These are phyloP conservation scores for Operophtera brumata DNA, from an alignment of 2,888 invertebrate genomes.

Conservation along the genomic window DNA sequence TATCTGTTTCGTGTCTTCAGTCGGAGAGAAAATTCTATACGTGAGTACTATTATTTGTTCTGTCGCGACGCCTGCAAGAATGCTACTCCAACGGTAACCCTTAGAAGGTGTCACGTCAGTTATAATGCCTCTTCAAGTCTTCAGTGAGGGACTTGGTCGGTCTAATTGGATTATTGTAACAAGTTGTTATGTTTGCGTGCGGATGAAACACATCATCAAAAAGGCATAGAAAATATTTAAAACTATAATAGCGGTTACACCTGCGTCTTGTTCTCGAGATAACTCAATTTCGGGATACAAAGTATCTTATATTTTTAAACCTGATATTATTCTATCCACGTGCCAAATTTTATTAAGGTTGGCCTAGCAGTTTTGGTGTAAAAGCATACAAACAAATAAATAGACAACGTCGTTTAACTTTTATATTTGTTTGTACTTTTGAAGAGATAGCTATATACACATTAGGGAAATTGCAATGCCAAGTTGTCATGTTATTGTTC, in stretches of 20 bases:
- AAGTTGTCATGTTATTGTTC: neutral
- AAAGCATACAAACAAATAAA: too few relatives aligned
- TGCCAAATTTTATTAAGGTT: too few relatives aligned
- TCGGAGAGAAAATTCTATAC: neutral
- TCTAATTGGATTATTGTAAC: conserved; percentile 31
- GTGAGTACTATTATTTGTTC: conserved; percentile 8
- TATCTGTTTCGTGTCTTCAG: neutral
- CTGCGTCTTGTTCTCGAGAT: too few relatives aligned
- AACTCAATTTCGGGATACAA: too few relatives aligned
- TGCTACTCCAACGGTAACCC: conserved; percentile 51
- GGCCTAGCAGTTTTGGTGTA: too few relatives aligned
- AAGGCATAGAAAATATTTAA: neutral
- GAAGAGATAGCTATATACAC: too few relatives aligned
- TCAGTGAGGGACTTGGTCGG: conserved; percentile 19
- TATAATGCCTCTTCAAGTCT: conserved; percentile 39
- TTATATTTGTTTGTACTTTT: too few relatives aligned
- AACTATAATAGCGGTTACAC: neutral
- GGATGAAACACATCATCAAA: neutral
- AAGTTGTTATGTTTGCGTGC: conserved; percentile 4
- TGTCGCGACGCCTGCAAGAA: conserved; percentile 34
- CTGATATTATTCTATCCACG: too few relatives aligned
- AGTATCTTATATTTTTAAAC: too few relatives aligned
- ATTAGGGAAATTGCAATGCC: too few relatives aligned
- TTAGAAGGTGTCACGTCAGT: conserved; percentile 54
- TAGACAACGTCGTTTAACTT: too few relatives aligned